These are phyloP conservation scores for Ascidia mentula DNA, from an alignment of 23 tunicate species.

Conservation along the genomic window DNA sequence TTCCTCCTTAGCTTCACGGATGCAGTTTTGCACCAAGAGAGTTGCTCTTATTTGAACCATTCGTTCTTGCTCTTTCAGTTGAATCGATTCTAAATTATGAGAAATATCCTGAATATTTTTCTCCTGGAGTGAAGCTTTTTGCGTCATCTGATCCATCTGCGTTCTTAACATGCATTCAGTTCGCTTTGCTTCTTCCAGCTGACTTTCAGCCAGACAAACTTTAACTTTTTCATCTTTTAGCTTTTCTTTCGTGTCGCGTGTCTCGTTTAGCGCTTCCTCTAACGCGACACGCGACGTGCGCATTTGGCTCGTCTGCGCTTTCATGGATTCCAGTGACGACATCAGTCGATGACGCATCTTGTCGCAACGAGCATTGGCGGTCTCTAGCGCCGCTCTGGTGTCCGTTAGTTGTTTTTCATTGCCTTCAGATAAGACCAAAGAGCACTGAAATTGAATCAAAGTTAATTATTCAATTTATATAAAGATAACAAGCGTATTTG, in stretches of 20 bases:
- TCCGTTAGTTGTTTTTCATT: conserved; percentile 38
- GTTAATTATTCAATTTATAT: too few species aligned
- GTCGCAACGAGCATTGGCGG: conserved; percentile 45
- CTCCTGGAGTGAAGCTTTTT: neutral
- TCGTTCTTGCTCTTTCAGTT: neutral
- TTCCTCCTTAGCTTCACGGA: neutral
- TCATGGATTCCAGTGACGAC: conserved; percentile 42
- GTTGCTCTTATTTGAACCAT: neutral
- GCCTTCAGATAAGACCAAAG: neutral
- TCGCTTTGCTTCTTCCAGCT: neutral
- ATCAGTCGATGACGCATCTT: conserved; percentile 53
- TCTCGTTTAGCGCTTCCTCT: conserved; percentile 25
- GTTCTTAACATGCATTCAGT: neutral
- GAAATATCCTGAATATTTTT: neutral
- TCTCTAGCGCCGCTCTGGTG: conserved; percentile 41
- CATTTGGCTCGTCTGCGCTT: conserved; percentile 31
- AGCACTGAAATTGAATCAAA: neutral
- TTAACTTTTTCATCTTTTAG: conserved; percentile 5
- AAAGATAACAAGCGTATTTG: too few species aligned
- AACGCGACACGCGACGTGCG: conserved; percentile 23
- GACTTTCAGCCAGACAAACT: neutral
- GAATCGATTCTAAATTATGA: neutral
- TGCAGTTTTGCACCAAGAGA: neutral
- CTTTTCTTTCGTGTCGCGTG: conserved; percentile 11
- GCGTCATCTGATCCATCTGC: neutral